These are phyloP conservation scores for Calameuta pallipes DNA, from an alignment of 2,888 invertebrate genomes.

Conservation along the genomic window DNA sequence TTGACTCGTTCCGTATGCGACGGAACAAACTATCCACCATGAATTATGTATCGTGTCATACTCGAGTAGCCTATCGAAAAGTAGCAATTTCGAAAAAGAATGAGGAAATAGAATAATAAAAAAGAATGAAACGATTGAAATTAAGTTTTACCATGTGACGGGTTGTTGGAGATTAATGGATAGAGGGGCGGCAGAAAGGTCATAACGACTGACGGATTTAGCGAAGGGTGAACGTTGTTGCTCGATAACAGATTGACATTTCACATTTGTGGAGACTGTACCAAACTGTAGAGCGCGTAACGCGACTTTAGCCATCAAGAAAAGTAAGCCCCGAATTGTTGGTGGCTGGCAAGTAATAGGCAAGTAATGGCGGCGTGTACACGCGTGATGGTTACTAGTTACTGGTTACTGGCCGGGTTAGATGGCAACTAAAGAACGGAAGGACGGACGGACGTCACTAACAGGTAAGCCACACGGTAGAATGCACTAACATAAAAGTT, in stretches of 20 bases:
- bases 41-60: too few species aligned
- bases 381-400: slow-evolving; percentile 3
- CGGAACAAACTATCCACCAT: too few species aligned
- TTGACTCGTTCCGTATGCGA: too few species aligned
- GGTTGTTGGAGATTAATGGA: slow-evolving; percentile 5
- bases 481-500: slow-evolving; percentile 55
- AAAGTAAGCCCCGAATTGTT: slow-evolving; percentile 38
- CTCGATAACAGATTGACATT: not conserved
- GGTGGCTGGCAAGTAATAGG: slow-evolving; percentile 43
- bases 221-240: not conserved
- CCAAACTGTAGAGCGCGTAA: slow-evolving; percentile 12
- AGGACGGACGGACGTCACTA: slow-evolving; percentile 25
- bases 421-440: slow-evolving; percentile 2
- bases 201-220: too few species aligned
- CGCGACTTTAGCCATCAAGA: slow-evolving; percentile 33
- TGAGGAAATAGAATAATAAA: too few species aligned
- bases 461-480: slow-evolving; percentile 45
- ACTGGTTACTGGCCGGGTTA: not conserved
- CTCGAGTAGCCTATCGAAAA: too few species aligned
- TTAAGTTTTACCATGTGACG: too few species aligned
- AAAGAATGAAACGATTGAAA: too few species aligned
- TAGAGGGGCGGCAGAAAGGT: not conserved
- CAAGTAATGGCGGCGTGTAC: not conserved
- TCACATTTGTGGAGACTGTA: not conserved
- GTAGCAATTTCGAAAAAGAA: too few species aligned